Evolutionary conservation across 1,140 invertebrate genomes (phyloP), one percentile per base, ranked within the genome.

Genomic region (Drosophila ambigua): DNA sequence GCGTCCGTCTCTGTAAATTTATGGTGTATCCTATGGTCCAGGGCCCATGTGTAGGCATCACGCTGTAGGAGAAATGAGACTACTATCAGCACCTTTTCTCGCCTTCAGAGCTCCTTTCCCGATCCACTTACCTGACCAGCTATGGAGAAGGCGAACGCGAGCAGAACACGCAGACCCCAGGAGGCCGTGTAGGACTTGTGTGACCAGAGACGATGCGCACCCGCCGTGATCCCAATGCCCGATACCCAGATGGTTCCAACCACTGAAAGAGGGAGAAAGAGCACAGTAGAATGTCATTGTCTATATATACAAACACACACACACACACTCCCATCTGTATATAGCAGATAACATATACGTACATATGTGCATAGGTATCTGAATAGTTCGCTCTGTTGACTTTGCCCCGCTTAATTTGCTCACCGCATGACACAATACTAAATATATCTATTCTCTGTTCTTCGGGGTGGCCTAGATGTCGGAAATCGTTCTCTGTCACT

Each of bases 141-240:
- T 6, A 95, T 91, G 9, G 94, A 94, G 74, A 96, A 96, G 62
- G 94, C 94, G 8, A 95, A 67, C 20, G 95, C 92, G 5, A 98
- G 87, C 48, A 98, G 91, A 2, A 97, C 92, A 73, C 95, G 93
- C 13, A 98, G 89, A 0, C 96, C 96, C 41, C 94, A 72, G 65
- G 94, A 96, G 0, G 97, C 97, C 92, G 96, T 97, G 91, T 96
- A 98, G 0, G 96, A 93, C 48, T 95, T 93, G 91, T 98, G 97
- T 4, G 95, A 94, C 96, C 96, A 98, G 2, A 96, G 94, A 7
- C 97, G 93, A 92, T 98, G 97, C 1, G 93, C 96, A 9, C 97
- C 97, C 23, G 94, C 97, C 5, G 97, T 98, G 6, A 98, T 93
- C 5, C 95, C 95, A 60, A 96, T 94, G 41, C 94, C 95, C 15